Evolutionary conservation across 2,888 invertebrate genomes (phyloP), one percentile per base, ranked within the genome.

Genomic region (Iselma pallidipennis): DNA sequence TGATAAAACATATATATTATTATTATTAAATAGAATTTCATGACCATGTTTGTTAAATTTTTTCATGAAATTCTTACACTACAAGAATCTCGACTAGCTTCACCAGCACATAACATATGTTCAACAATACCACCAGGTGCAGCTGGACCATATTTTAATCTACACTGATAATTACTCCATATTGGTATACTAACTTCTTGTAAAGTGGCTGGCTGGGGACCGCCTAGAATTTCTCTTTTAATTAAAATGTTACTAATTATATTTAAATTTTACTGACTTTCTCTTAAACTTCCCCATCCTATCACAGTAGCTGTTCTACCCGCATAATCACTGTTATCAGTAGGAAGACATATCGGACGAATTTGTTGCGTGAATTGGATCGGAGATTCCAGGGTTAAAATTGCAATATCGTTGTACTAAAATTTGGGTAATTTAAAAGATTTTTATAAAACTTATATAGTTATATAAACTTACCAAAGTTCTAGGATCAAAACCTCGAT

Each of bases 51-150:
- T n/a, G n/a, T n/a, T n/a, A 52, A 33, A 31, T 26, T 16, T 55
- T 16, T 2, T 14, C 42, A 49, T 45, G n/a, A 42, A 50, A 51
- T 67, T 85, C 91, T 87, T 85, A 95, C 95, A 82, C 94, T 94
- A 80, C 95, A 95, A 19, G 95, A 95, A 82, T 95, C 95, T 83
- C 88, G 91, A 63, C 88, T 87, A 10, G 90, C 91, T 81, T 88
- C 88, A 1, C 95, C 95, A 51, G 95, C 95, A 78, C 95, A 95
- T 6, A 95, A 81, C 88, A 95, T 94, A 73, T 91, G 91, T 9
- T 92, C 91, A 1, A 93, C 91, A 60, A 95, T 95, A 23, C 95
- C 95, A 9, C 93, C 95, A 0, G 95, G 92, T n/a, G 94, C 94
- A 0, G 92, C 92, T 9, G 85, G 84, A 19, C 94, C 94, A 77